These are phyloP conservation scores for Heterotilapia buettikoferi DNA, from an alignment of 2,113 vertebrate species.

Conservation along the genomic window DNA sequence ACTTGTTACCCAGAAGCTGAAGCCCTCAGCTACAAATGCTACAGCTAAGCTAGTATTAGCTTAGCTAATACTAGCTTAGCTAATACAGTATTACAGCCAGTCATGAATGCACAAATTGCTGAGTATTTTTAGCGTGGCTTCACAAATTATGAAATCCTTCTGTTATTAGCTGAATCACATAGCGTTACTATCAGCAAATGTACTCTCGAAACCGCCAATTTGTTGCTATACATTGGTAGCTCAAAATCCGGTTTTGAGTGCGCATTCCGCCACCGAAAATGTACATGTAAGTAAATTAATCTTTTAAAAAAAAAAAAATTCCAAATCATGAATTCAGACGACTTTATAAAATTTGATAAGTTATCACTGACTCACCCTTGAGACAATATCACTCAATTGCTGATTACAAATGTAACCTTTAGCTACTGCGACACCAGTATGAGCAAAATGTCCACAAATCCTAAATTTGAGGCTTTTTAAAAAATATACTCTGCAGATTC, in stretches of 20 bases:
- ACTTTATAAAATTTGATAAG: neutral
- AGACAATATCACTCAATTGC: neutral
- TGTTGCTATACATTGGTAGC: neutral
- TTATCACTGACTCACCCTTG: neutral
- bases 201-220: neutral
- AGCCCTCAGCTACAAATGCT: neutral
- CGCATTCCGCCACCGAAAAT: neutral
- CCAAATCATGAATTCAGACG: neutral
- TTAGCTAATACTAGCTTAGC: neutral
- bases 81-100: neutral
- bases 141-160: neutral
- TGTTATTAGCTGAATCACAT: neutral
- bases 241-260: neutral
- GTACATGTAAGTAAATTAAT: neutral
- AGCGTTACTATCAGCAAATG: neutral
- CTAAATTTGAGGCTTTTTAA: neutral
- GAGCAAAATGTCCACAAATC: neutral
- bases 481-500: neutral
- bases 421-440: neutral
- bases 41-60: neutral
- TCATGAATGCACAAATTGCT: neutral
- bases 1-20: neutral
- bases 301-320: accelerated
- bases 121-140: neutral
- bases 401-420: neutral